Percentiles rank a stretch among this genome's conserved stretches.
Conservation (phyloP, 2,888 invertebrate genomes). For the Mamestra brassicae region DNA sequence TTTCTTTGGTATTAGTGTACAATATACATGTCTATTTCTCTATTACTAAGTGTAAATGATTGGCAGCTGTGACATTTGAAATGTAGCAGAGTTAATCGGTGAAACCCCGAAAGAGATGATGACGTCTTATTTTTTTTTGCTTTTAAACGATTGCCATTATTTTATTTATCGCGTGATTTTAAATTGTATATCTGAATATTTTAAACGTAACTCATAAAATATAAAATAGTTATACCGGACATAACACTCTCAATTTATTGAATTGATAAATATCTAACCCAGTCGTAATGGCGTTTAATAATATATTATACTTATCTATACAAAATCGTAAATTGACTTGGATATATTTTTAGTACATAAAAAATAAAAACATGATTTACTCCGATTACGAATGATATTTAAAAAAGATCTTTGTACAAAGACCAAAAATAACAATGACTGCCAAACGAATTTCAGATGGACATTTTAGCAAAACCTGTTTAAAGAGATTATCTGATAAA, state of each 20-base stretch:
- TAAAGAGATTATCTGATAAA: slow-evolving; percentile 38
- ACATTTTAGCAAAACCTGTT: slow-evolving; percentile 33
- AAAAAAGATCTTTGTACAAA: slow-evolving; percentile 4
- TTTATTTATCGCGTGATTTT: not conserved
- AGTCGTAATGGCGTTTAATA: not conserved
- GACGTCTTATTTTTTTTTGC: not conserved
- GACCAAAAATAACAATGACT: not conserved
- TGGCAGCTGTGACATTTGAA: slow-evolving; percentile 51
- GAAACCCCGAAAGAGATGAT: not conserved
- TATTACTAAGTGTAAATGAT: slow-evolving; percentile 39
- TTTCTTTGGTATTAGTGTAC: slow-evolving; percentile 19
- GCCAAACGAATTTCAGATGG: slow-evolving; percentile 34
- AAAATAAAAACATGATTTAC: not conserved
- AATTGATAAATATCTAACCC: not conserved
- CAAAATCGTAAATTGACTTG: too few relatives aligned
- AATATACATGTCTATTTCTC: slow-evolving; percentile 27
- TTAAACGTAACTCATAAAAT: too few relatives aligned
- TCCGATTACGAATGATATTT: slow-evolving; percentile 18
- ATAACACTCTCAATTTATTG: too few relatives aligned
- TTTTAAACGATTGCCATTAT: not conserved
- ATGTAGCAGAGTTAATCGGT: slow-evolving; percentile 6
- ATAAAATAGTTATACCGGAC: too few relatives aligned
- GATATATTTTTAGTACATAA: too few relatives aligned
- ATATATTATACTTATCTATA: too few relatives aligned
- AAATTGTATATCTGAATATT: not conserved